Percentiles rank a stretch among this genome's conserved stretches.
phyloP scores from a whole-genome alignment of 2,888 invertebrate genomes.

The Hemithea aestivaria region DNA sequence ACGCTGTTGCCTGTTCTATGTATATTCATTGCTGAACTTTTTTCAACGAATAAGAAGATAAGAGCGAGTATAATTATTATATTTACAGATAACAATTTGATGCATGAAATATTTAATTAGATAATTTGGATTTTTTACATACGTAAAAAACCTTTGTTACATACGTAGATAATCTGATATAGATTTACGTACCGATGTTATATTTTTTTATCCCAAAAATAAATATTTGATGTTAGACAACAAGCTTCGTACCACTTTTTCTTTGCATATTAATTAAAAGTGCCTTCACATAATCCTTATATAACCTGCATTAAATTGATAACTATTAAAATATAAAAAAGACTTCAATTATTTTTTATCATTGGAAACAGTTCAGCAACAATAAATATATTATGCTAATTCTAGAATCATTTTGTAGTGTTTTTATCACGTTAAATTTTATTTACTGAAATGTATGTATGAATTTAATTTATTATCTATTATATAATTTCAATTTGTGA shows the following conservation, averaged over 20 bases:
- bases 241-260: not conserved
- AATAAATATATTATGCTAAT: conserved; percentile 2
- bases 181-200: too few relatives aligned
- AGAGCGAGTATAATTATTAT: not conserved
- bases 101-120: conserved; percentile 5
- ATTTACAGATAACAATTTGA: conserved; percentile 6
- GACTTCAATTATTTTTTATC: too few relatives aligned
- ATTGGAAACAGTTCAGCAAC: conserved; percentile 44
- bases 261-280: conserved; percentile 44
- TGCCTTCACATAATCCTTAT: conserved; percentile 56
- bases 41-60: not conserved
- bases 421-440: conserved; percentile 52
- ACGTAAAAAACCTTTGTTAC: too few relatives aligned
- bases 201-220: too few relatives aligned
- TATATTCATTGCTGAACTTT: conserved; percentile 10
- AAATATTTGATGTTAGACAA: too few relatives aligned
- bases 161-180: too few relatives aligned
- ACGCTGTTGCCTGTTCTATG: not conserved
- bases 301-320: not conserved
- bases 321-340: too few relatives aligned
- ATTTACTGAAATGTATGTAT: conserved; percentile 38
- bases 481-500: conserved; percentile 64
- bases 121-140: too few relatives aligned
- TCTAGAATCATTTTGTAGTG: conserved; percentile 47
- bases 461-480: conserved; percentile 51